phyloP scores from a whole-genome alignment of 2,113 vertebrate genomes.

The Phrynocephalus versicolor region DNA sequence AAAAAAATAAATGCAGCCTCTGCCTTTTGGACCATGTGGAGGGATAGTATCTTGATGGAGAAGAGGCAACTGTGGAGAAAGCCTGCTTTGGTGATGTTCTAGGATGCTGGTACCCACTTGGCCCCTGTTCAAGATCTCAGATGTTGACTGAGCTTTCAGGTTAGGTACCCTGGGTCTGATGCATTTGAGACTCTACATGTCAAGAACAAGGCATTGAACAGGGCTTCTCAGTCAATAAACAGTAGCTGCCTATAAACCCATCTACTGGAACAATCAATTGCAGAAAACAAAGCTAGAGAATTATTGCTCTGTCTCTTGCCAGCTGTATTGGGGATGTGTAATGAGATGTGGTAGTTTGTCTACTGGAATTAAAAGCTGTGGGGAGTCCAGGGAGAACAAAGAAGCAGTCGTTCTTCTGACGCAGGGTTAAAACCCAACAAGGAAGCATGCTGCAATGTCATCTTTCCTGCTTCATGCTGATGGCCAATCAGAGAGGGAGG shows the following conservation, averaged over 20 bases:
- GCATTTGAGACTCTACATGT: not conserved
- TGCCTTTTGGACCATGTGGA: not conserved
- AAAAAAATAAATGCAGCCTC: not conserved
- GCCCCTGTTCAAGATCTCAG: not conserved
- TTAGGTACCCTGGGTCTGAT: not conserved
- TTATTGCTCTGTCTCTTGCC: not conserved
- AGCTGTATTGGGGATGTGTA: not conserved
- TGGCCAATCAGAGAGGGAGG: too few species aligned
- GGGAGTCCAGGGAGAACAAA: too few species aligned
- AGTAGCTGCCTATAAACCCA: not conserved
- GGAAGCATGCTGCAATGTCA: too few species aligned
- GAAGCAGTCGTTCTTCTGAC: too few species aligned
- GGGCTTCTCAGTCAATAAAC: not conserved
- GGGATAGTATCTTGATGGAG: too few species aligned
- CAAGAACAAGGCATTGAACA: not conserved
- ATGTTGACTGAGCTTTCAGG: not conserved
- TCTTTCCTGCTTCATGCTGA: too few species aligned
- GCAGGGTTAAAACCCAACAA: too few species aligned
- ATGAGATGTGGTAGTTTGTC: too few species aligned
- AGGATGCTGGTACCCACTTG: too few species aligned
- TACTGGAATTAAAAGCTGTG: too few species aligned
- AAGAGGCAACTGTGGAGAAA: not conserved
- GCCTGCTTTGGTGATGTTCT: not conserved
- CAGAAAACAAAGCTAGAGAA: not conserved
- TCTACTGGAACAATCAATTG: not conserved